A percentile compares a stretch with the other conserved stretches of the same genome.
These are phyloP conservation scores for Seira sanloemensis DNA, from an alignment of 2,888 invertebrate species.

Conservation along the genomic window DNA sequence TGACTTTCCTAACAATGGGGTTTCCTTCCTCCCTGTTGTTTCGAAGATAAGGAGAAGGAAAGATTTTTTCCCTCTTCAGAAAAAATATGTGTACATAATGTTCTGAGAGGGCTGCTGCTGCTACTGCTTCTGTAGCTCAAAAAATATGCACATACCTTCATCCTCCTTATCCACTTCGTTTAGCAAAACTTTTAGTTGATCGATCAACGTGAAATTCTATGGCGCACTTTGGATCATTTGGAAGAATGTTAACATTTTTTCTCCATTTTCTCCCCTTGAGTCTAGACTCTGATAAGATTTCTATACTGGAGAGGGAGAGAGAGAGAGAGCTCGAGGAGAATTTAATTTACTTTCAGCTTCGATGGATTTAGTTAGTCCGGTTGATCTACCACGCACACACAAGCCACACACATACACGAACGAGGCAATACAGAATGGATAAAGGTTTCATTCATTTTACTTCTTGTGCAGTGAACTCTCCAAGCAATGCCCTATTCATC, in stretches of 20 bases:
- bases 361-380: constrained; percentile 35
- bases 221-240: background rate
- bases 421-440: background rate
- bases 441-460: constrained; percentile 23
- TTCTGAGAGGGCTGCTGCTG: too few species aligned
- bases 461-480: background rate
- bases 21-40: constrained; percentile 34
- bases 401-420: background rate
- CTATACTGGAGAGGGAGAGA: background rate
- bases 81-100: background rate
- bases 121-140: too few species aligned
- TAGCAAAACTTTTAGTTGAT: background rate
- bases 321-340: constrained; percentile 9
- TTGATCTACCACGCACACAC: constrained; percentile 36
- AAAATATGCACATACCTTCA: background rate
- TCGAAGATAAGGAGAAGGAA: constrained; percentile 12
- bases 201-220: background rate
- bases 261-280: background rate
- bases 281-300: background rate
- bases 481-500: background rate
- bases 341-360: constrained; percentile 39
- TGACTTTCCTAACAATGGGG: constrained; percentile 36
- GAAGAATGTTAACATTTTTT: background rate
- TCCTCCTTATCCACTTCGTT: background rate
- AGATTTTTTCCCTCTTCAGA: constrained; percentile 5